A percentile compares a stretch with the other conserved stretches of the same genome.
These are phyloP conservation scores for Rotaria sp. DNA, from an alignment of 2,888 invertebrate genomes.

Conservation along the genomic window DNA sequence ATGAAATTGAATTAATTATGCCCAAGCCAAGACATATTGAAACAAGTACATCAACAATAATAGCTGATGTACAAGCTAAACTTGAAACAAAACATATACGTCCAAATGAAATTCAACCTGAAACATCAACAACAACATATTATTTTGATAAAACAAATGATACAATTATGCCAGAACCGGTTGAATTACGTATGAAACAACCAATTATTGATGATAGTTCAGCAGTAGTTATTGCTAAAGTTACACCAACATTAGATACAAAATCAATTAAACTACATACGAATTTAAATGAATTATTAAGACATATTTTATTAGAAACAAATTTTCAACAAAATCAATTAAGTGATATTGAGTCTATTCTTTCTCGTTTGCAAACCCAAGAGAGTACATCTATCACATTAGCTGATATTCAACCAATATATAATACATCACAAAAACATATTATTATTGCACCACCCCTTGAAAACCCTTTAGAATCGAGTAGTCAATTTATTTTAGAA, in stretches of 20 bases:
- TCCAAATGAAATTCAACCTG: not conserved
- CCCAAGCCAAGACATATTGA: not conserved
- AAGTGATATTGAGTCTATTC: too few species aligned
- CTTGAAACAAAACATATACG: not conserved
- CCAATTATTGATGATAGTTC: not conserved
- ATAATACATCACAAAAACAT: not conserved
- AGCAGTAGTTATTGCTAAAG: not conserved
- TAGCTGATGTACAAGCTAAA: constrained; percentile 20
- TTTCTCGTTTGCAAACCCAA: not conserved
- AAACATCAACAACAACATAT: not conserved
- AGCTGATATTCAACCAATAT: not conserved
- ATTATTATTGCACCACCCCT: not conserved
- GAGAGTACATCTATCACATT: not conserved
- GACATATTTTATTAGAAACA: not conserved
- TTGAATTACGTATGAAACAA: constrained; percentile 9
- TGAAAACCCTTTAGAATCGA: not conserved
- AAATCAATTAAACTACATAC: not conserved
- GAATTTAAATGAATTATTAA: not conserved
- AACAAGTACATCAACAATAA: not conserved
- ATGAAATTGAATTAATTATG: not conserved
- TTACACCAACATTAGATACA: not conserved
- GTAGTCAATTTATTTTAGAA: not conserved
- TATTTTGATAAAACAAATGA: not conserved
- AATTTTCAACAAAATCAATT: not conserved
- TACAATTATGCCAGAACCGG: not conserved